Conservation (phyloP, 2,888 invertebrate species). For the Cynaeus angustus region DNA sequence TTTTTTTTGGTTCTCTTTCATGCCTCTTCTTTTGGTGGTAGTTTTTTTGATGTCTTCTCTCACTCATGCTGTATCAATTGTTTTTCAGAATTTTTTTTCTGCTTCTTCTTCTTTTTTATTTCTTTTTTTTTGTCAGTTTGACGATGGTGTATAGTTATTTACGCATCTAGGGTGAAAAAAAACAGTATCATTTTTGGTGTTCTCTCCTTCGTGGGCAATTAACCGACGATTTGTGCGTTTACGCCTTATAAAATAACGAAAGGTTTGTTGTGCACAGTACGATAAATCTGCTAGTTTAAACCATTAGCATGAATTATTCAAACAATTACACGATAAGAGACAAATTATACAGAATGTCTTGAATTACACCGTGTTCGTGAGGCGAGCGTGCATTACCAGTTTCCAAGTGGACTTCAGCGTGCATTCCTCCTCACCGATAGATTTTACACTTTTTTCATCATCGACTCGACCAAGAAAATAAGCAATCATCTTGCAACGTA, state of each 20-base stretch:
- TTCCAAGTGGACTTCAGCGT: constrained; percentile 40
- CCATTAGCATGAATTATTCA: constrained; percentile 71
- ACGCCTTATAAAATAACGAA: constrained; percentile 48
- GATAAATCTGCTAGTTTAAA: constrained; percentile 48
- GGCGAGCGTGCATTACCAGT: constrained; percentile 67
- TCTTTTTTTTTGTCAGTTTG: no score
- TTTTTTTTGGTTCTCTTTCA: no score
- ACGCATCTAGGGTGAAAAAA: no score
- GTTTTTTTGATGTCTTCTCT: no score
- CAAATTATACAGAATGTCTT: constrained; percentile 70
- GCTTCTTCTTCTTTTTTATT: no score
- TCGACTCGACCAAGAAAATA: constrained; percentile 24
- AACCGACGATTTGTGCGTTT: constrained; percentile 45
- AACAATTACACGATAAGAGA: constrained; percentile 71
- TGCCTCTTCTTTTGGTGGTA: no score
- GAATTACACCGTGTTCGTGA: constrained; percentile 69
- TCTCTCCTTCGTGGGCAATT: no score
- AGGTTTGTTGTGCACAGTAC: constrained; percentile 40
- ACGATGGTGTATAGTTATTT: no score
- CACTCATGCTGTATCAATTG: no score
- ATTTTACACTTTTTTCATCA: constrained; percentile 19
- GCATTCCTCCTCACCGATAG: constrained; percentile 46
- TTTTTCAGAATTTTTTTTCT: no score
- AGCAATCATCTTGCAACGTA: constrained; percentile 34
- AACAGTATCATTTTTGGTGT: no score